Evolutionary conservation across 2,113 vertebrate genomes (phyloP), one percentile per base, ranked within the genome.

Genomic region (Silurus glanis): DNA sequence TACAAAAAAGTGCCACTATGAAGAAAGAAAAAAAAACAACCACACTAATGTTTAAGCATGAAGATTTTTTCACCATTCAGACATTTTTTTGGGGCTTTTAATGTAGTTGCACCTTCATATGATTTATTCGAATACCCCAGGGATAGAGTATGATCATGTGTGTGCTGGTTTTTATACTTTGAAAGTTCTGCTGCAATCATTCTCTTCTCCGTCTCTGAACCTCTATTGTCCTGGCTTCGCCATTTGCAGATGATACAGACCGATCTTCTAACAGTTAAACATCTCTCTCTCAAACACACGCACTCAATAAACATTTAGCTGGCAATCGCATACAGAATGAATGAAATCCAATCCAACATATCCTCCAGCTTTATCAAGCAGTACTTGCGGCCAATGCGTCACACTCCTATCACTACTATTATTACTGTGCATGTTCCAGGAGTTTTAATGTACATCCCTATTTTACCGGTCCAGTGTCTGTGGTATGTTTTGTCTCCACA

Each of bases 401-500:
- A 84, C 28, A 53, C 56, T 25, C 47, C 76, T 71, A 88, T 51
- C 16, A 49, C 55, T 71, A 81, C 21, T 86, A 47, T 83, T 66
- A 82, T 81, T 86, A 58, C 51, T 16, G 55, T 71, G 8, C 61
- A 17, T 37, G 78, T 79, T 61, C 51, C 80, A 78, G 55, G 82
- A 78, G 59, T 69, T 85, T 55, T 53, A 69, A 53, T n/a, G 25
- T 9, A 19, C 58, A 82, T 49, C 59, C 10, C 19, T 14, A 79
- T 83, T 85, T 78, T 71, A 78, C 55, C 76, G 85, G 59, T 37
- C 4, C 13, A 69, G 28, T 37, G 67, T 58, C 51, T 37, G 47
- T 6, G 66, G 45, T 58, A 81, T 14, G 82, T 62, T 82, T 88
- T 84, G 9, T 17, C 84, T 84, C 69, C 62, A 51, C 25, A 47